A percentile compares a stretch with the other conserved stretches of the same genome.
Conservation (phyloP, 2,113 vertebrate species). For the Illadopsis cleaveri region DNA sequence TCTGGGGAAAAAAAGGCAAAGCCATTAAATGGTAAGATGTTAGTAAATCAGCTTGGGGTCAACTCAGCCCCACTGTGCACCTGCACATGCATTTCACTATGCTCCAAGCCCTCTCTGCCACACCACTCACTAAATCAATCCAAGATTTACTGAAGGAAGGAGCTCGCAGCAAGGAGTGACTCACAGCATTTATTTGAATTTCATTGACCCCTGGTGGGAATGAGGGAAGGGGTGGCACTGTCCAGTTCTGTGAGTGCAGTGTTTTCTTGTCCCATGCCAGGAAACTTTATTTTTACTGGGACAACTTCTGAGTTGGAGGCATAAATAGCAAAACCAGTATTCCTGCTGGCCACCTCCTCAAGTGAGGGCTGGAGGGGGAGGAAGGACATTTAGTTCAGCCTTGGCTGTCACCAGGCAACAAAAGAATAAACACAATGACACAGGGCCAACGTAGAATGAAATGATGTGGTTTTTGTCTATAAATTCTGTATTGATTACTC, state of each 20-base stretch:
- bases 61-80: not conserved
- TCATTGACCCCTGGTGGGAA: slow-evolving; percentile 42
- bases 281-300: slow-evolving; percentile 32
- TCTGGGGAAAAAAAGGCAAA: not conserved
- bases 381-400: not conserved
- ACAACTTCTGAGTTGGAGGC: not conserved
- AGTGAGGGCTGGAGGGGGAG: not conserved
- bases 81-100: not conserved
- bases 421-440: not conserved
- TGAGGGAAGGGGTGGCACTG: slow-evolving; percentile 27
- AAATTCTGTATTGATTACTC: not conserved
- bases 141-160: not conserved
- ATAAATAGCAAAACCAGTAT: slow-evolving; percentile 1
- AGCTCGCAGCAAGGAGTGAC: not conserved
- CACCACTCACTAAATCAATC: slow-evolving; percentile 24
- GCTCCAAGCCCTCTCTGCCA: not conserved
- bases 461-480: not conserved
- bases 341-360: not conserved
- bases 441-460: not conserved
- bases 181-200: slow-evolving; percentile 46
- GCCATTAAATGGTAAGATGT: not conserved
- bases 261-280: not conserved
- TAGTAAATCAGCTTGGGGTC: slow-evolving; percentile 12
- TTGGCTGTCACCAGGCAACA: not conserved
- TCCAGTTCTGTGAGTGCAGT: not conserved